phyloP scores from a whole-genome alignment of 1,140 invertebrate genomes.

The Helicoverpa zea region DNA sequence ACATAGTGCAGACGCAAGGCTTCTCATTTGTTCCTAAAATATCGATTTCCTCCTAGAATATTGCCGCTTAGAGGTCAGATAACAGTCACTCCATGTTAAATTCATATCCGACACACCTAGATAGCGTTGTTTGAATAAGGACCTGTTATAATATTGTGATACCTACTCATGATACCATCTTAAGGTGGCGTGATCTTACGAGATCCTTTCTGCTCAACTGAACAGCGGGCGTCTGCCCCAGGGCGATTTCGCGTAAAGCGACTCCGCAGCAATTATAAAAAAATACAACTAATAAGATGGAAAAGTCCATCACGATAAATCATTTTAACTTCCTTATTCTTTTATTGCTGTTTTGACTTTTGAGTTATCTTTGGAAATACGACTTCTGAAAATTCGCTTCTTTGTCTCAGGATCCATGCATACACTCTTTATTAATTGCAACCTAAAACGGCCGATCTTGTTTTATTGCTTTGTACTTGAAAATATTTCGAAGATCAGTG shows the following conservation, averaged over 20 bases:
- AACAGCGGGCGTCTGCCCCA: not conserved
- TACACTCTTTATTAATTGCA: too few species aligned
- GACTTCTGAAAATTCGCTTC: too few species aligned
- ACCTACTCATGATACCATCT: not conserved
- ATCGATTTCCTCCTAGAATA: not conserved
- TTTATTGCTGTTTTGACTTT: too few species aligned
- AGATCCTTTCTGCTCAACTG: slow-evolving; percentile 10
- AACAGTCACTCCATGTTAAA: not conserved
- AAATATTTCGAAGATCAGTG: not conserved
- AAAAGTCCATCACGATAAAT: not conserved
- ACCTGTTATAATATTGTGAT: not conserved
- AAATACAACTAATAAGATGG: not conserved
- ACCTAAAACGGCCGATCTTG: not conserved
- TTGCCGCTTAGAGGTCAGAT: not conserved
- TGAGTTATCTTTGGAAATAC: too few species aligned
- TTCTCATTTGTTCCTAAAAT: not conserved
- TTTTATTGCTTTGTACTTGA: not conserved
- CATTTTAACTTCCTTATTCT: too few species aligned
- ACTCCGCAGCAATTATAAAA: not conserved
- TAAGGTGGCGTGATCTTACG: not conserved
- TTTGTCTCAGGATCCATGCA: too few species aligned
- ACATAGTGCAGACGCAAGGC: too few species aligned
- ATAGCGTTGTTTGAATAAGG: not conserved
- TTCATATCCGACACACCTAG: not conserved
- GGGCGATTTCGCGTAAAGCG: not conserved